A percentile compares a stretch with the other conserved stretches of the same genome.
Evolutionary conservation across 2,113 vertebrate genomes (phyloP).

Genomic region (Neolamprologus hecqui): DNA sequence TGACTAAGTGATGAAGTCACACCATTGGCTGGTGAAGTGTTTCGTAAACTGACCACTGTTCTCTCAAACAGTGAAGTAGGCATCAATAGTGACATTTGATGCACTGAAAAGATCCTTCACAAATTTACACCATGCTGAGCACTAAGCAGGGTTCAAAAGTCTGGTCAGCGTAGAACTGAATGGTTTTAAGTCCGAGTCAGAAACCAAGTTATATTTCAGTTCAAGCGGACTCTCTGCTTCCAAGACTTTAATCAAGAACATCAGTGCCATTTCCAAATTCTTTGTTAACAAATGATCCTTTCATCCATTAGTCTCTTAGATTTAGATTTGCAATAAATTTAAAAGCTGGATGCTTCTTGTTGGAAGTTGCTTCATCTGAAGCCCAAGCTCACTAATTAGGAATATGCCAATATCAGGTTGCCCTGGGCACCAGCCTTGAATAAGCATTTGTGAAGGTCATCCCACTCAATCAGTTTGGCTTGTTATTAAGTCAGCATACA

Average conservation of each 20-base stretch:
- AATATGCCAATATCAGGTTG: conserved; percentile 46
- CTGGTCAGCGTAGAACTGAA: neutral
- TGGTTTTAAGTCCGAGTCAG: neutral
- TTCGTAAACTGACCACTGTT: neutral
- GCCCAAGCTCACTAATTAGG: conserved; percentile 31
- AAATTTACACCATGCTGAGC: neutral
- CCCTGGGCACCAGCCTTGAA: conserved; percentile 28
- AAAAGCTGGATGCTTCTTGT: conserved; percentile 12
- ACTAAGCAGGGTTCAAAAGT: neutral
- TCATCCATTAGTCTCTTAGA: neutral
- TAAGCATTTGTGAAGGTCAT: conserved; percentile 54
- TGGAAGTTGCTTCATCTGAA: conserved; percentile 5
- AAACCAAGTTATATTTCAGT: neutral
- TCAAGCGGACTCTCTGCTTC: neutral
- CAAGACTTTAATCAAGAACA: neutral
- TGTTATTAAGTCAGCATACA: conserved; percentile 48
- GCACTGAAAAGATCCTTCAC: neutral
- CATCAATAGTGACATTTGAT: neutral
- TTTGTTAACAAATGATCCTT: neutral
- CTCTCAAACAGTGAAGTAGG: neutral
- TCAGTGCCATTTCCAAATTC: conserved; percentile 19
- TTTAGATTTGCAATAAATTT: conserved; percentile 35
- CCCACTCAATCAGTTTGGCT: conserved; percentile 37
- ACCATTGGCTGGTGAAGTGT: neutral
- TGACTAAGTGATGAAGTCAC: neutral